Conservation (phyloP, 2,888 invertebrate species). For the Polyommatus iphigenia region DNA sequence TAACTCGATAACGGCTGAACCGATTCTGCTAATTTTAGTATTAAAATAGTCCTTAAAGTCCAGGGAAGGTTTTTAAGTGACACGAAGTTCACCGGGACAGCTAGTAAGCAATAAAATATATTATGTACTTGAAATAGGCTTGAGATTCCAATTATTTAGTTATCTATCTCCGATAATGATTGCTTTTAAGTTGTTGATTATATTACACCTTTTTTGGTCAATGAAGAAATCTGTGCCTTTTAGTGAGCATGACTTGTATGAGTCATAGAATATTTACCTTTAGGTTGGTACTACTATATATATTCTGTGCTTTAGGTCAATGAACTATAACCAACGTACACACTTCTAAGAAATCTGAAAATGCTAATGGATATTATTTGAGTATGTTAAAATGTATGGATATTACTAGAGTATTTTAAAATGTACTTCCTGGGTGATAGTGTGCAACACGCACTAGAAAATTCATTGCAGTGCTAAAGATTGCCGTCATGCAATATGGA, state of each 20-base stretch:
- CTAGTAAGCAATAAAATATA: too few species aligned
- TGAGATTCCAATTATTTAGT: too few species aligned
- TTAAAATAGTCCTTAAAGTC: too few species aligned
- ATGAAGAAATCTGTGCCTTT: not conserved
- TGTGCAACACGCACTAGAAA: conserved; percentile 49
- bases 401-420: conserved; percentile 41
- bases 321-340: not conserved
- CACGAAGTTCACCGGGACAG: too few species aligned
- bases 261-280: not conserved
- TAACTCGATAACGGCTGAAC: too few species aligned
- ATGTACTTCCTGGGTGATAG: conserved; percentile 47
- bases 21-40: too few species aligned
- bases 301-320: not conserved
- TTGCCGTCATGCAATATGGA: conserved; percentile 50
- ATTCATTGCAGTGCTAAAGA: conserved; percentile 44
- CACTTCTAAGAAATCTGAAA: conserved; percentile 15
- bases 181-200: not conserved
- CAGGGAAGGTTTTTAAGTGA: too few species aligned
- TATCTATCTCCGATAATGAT: not conserved
- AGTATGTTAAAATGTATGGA: conserved; percentile 44
- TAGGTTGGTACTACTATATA: too few species aligned
- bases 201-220: not conserved
- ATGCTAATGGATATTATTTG: conserved; percentile 35
- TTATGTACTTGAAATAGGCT: too few species aligned
- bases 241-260: not conserved